phyloP scores from a whole-genome alignment of 2,888 invertebrate genomes.

The Andrena bucephala region DNA sequence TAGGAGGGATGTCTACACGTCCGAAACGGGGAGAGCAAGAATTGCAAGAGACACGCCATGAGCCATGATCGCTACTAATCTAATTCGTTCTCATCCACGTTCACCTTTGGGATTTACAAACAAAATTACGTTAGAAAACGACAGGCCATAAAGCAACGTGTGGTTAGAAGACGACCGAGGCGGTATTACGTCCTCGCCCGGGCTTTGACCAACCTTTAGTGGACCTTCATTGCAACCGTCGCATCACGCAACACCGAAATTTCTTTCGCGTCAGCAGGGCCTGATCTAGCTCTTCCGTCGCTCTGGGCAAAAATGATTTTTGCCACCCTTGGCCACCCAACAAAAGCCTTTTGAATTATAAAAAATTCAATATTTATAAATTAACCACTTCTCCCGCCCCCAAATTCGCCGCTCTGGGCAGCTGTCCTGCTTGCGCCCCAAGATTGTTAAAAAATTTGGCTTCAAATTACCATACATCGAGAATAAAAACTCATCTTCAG shows the following conservation, averaged over 20 bases:
- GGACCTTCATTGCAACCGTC: slow-evolving; percentile 33
- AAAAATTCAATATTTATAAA: too few species aligned
- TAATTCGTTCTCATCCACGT: slow-evolving; percentile 76
- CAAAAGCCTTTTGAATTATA: too few species aligned
- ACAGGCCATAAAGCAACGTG: slow-evolving; percentile 45
- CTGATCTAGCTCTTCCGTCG: neutral
- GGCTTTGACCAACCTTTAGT: slow-evolving; percentile 42
- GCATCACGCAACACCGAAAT: slow-evolving; percentile 32
- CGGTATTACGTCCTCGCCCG: slow-evolving; percentile 52
- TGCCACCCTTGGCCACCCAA: too few species aligned
- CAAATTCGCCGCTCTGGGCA: too few species aligned
- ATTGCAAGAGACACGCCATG: slow-evolving; percentile 62
- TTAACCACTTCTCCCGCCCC: too few species aligned
- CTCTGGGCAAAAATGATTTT: neutral
- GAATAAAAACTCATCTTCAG: too few species aligned
- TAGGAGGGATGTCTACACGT: slow-evolving; percentile 19
- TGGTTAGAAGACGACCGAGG: slow-evolving; percentile 18
- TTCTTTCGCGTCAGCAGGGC: slow-evolving; percentile 20
- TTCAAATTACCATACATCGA: too few species aligned
- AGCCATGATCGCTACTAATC: slow-evolving; percentile 68
- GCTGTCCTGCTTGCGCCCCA: too few species aligned
- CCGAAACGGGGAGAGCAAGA: slow-evolving; percentile 45
- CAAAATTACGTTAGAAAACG: slow-evolving; percentile 78
- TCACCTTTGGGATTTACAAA: slow-evolving; percentile 74
- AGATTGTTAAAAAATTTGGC: too few species aligned